Conservation (phyloP, 2,888 invertebrate genomes). For the Pharmacophagus antenor region DNA sequence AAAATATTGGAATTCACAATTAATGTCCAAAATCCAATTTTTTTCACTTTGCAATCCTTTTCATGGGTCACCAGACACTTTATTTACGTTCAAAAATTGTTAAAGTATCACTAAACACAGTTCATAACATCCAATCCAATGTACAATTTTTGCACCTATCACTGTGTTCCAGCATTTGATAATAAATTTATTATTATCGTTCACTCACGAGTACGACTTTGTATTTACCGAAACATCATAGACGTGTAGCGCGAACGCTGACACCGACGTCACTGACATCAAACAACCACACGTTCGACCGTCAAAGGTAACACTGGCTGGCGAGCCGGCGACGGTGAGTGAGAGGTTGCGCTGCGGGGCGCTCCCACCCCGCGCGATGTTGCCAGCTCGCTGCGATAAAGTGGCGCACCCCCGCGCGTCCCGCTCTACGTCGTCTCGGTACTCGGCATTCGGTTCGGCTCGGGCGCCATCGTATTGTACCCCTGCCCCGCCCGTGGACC, state of each 20-base stretch:
- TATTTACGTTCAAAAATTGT: conserved; percentile 55
- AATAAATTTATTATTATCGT: conserved; percentile 74
- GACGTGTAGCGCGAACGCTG: conserved; percentile 79
- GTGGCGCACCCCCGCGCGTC: conserved; percentile 79
- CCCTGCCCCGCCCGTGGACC: conserved; percentile 72
- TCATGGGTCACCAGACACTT: conserved; percentile 72
- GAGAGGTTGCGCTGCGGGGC: conserved; percentile 81
- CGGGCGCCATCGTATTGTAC: conserved; percentile 73
- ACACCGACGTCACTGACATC: conserved; percentile 78
- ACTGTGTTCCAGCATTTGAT: conserved; percentile 86
- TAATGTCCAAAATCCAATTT: conserved; percentile 62
- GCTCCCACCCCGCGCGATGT: conserved; percentile 78
- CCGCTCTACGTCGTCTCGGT: conserved; percentile 72
- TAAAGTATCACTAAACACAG: conserved; percentile 69
- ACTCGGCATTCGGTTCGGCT: conserved; percentile 71
- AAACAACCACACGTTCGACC: conserved; percentile 76
- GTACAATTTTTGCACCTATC: conserved; percentile 77
- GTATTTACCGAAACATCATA: conserved; percentile 77
- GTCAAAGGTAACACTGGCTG: conserved; percentile 84
- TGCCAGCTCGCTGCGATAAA: conserved; percentile 79
- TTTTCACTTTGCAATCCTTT: conserved; percentile 70
- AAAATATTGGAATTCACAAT: conserved; percentile 47
- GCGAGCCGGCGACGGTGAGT: conserved; percentile 80
- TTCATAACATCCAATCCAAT: conserved; percentile 73
- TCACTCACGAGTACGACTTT: conserved; percentile 76